Percentiles rank a stretch among this genome's conserved stretches.
Conservation (phyloP, 2,113 vertebrate species). For the Rynchops niger region DNA sequence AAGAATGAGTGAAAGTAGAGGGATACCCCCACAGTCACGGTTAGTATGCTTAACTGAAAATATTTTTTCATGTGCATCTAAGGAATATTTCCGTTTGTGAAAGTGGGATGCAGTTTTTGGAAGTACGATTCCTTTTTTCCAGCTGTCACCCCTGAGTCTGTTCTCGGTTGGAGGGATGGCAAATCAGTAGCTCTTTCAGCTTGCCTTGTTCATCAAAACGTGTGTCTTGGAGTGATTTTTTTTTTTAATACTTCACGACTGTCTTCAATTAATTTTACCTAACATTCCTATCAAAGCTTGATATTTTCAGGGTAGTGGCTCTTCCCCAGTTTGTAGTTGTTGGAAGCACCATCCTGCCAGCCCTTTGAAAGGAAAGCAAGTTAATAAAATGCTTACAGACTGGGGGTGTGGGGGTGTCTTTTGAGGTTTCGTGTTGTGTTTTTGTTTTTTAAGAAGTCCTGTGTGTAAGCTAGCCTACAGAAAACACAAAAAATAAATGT, state of each 20-base stretch:
- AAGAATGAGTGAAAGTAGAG: conserved; percentile 79
- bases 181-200: neutral
- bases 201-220: neutral
- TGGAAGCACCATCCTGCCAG: neutral
- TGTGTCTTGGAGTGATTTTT: neutral
- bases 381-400: neutral
- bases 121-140: neutral
- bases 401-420: neutral
- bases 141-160: neutral
- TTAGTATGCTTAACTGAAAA: neutral
- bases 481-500: neutral
- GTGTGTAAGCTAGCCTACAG: neutral
- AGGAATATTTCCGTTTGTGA: accelerated
- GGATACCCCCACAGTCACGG: conserved; percentile 75
- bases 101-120: neutral
- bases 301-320: neutral
- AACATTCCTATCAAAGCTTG: neutral
- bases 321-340: neutral
- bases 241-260: neutral
- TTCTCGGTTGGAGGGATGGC: neutral
- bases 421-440: neutral
- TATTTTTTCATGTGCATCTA: neutral
- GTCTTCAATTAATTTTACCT: neutral
- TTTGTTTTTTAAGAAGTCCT: neutral
- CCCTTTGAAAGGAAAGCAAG: neutral